A percentile compares a stretch with the other conserved stretches of the same genome.
phyloP scores from a whole-genome alignment of 2,797 vertebrate species.

The Australoheros facetus region DNA sequence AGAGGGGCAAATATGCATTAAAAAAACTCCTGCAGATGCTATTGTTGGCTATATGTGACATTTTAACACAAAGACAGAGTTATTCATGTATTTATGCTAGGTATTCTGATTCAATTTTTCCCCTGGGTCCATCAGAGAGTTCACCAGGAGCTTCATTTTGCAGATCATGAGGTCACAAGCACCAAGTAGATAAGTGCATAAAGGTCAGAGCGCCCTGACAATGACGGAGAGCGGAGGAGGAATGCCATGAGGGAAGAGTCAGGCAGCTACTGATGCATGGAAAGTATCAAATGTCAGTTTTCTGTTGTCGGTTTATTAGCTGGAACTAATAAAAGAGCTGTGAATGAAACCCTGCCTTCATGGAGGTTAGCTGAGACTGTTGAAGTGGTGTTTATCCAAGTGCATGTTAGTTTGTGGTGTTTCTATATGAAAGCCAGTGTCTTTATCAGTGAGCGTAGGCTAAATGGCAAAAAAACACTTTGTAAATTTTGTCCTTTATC shows the following conservation, averaged over 20 bases:
- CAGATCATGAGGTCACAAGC: background rate
- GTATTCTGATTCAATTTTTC: background rate
- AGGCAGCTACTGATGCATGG: background rate
- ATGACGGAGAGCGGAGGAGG: background rate
- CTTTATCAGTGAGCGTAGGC: background rate
- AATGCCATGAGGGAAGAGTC: background rate
- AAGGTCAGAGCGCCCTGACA: conserved; percentile 18
- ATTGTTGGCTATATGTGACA: rapidly evolving
- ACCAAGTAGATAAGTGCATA: background rate
- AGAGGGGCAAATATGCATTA: background rate
- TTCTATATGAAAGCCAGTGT: background rate
- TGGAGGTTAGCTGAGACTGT: background rate
- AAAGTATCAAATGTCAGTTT: background rate
- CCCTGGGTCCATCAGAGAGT: background rate
- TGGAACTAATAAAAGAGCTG: background rate
- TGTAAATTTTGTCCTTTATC: background rate
- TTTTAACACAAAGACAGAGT: background rate
- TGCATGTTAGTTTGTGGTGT: background rate
- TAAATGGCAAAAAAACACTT: background rate
- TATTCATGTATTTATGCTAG: background rate
- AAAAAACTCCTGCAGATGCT: background rate
- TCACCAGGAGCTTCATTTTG: background rate
- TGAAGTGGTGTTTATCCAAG: background rate
- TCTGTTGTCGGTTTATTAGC: background rate
- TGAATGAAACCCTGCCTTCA: rapidly evolving